Evolutionary conservation across 2,888 invertebrate species (phyloP).

Genomic region (Nomada ferruginata): DNA sequence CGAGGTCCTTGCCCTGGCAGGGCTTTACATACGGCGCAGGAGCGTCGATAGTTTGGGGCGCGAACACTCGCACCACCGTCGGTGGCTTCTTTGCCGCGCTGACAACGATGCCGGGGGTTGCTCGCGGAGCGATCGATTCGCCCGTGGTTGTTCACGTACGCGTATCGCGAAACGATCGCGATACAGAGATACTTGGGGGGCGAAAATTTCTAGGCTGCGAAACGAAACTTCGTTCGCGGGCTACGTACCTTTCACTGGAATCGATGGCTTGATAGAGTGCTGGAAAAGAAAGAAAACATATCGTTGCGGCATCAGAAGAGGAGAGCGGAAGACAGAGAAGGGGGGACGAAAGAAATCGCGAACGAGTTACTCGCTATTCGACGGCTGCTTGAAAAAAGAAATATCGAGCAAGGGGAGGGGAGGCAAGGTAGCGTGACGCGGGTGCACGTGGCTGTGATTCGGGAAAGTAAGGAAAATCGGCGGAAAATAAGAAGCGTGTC

Average conservation of each 20-base stretch:
- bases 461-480: too few relatives aligned
- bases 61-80: slow-evolving; percentile 21
- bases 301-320: slow-evolving; percentile 30
- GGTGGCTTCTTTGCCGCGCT: neutral
- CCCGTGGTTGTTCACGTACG: neutral
- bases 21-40: slow-evolving; percentile 73
- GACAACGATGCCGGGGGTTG: neutral
- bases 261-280: slow-evolving; percentile 82
- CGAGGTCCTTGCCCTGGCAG: slow-evolving; percentile 82
- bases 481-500: too few relatives aligned
- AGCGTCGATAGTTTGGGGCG: slow-evolving; percentile 79
- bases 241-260: slow-evolving; percentile 83
- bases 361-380: too few relatives aligned
- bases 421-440: neutral
- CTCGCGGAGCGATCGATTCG: slow-evolving; percentile 50
- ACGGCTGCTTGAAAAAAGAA: neutral
- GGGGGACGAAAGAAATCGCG: too few relatives aligned
- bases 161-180: neutral
- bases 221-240: neutral
- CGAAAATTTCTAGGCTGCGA: neutral
- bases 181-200: neutral
- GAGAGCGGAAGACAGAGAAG: neutral
- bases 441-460: too few relatives aligned
- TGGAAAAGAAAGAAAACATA: slow-evolving; percentile 70
- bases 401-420: too few relatives aligned